phyloP scores from a whole-genome alignment of 2,797 vertebrate species.

The Picus viridis region DNA sequence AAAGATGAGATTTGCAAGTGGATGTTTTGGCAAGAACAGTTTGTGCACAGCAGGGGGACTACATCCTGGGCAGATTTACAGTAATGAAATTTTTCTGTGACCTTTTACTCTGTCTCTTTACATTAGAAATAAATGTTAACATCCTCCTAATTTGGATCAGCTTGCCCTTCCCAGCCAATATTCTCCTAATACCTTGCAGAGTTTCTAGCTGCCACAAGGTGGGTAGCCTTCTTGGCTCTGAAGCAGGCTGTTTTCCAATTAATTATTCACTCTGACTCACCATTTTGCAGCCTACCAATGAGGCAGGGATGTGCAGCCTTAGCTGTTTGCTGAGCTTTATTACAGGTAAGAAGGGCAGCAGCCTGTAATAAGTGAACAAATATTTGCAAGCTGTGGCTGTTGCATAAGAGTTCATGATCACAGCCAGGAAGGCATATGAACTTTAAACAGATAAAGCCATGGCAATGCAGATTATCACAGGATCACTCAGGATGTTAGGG shows the following conservation, averaged over 20 bases:
- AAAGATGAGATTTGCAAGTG: slow-evolving; percentile 1
- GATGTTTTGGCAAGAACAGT: background rate
- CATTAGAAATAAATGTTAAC: slow-evolving; percentile 56
- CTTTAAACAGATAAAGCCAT: slow-evolving; percentile 41
- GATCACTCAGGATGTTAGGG: no score
- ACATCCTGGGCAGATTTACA: slow-evolving; percentile 17
- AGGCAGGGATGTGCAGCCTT: slow-evolving; percentile 18
- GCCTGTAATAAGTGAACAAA: slow-evolving; percentile 20
- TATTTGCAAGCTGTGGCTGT: slow-evolving; percentile 55
- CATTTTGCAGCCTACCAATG: slow-evolving; percentile 27
- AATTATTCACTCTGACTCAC: slow-evolving; percentile 59
- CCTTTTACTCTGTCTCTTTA: slow-evolving; percentile 63
- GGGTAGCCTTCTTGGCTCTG: slow-evolving; percentile 40
- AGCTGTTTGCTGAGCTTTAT: slow-evolving; percentile 65
- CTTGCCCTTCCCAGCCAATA: slow-evolving; percentile 46
- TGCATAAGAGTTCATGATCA: background rate
- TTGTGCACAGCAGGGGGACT: background rate
- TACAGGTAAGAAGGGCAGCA: slow-evolving; percentile 43
- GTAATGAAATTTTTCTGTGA: slow-evolving; percentile 53
- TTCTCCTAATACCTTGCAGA: slow-evolving; percentile 34
- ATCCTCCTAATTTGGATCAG: slow-evolving; percentile 63
- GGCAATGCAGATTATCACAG: background rate
- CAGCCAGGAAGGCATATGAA: slow-evolving; percentile 12
- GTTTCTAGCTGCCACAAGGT: slow-evolving; percentile 26
- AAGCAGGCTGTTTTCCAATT: slow-evolving; percentile 50